phyloP scores from a whole-genome alignment of 2,797 vertebrate species.

The Crocidura indochinensis region DNA sequence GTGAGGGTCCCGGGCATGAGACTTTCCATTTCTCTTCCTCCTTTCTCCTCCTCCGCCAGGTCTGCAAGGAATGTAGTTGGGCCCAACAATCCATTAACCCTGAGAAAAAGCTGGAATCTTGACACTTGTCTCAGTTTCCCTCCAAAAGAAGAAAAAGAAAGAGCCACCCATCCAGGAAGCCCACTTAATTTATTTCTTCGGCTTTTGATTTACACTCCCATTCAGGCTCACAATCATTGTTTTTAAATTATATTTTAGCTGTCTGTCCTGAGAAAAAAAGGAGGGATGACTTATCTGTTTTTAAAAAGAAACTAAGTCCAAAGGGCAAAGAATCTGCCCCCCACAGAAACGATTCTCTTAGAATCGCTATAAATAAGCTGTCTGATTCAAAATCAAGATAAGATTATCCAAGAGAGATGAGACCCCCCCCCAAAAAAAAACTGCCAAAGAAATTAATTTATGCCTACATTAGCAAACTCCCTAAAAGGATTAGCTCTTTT shows the following conservation, averaged over 20 bases:
- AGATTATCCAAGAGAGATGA: constrained; percentile 82
- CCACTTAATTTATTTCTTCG: constrained; percentile 58
- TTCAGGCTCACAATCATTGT: constrained; percentile 83
- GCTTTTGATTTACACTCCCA: constrained; percentile 75
- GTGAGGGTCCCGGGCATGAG: background rate
- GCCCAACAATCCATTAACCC: background rate
- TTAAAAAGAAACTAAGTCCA: constrained; percentile 86
- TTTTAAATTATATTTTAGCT: constrained; percentile 86
- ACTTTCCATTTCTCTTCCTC: background rate
- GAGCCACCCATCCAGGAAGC: constrained; percentile 78
- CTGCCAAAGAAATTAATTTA: constrained; percentile 87
- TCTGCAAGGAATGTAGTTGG: background rate
- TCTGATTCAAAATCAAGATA: constrained; percentile 87
- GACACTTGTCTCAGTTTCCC: constrained; percentile 54
- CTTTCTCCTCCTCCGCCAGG: background rate
- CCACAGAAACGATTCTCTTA: constrained; percentile 88
- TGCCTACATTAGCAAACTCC: constrained; percentile 82
- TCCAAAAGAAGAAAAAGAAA: constrained; percentile 63
- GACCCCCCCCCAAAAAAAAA: constrained; percentile 36
- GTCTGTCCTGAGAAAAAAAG: constrained; percentile 81
- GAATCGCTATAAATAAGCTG: constrained; percentile 86
- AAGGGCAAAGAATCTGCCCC: constrained; percentile 88
- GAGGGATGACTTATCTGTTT: constrained; percentile 88
- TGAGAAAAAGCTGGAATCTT: constrained; percentile 56
- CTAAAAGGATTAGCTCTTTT: constrained; percentile 67